phyloP scores from a whole-genome alignment of 2,888 invertebrate species.

The Dicycla oo region DNA sequence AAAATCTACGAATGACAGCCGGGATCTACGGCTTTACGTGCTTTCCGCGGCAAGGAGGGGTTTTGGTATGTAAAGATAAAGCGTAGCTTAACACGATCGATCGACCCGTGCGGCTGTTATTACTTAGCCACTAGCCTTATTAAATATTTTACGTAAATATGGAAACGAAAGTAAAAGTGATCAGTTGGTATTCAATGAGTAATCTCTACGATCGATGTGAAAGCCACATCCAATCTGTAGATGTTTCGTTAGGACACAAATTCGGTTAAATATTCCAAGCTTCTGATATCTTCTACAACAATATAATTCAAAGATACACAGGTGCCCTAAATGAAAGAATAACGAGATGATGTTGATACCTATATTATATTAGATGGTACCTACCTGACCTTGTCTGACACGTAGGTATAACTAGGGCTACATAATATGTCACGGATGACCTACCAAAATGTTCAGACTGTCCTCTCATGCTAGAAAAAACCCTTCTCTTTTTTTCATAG shows the following conservation, averaged over 20 bases:
- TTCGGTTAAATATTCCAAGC: neutral
- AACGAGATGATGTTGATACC: no score
- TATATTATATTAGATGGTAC: no score
- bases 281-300: neutral
- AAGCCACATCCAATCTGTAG: slow-evolving; percentile 13
- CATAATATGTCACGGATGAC: neutral
- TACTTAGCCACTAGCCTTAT: no score
- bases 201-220: slow-evolving; percentile 17
- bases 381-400: neutral
- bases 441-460: neutral
- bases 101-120: no score
- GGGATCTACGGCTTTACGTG: no score
- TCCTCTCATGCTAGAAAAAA: neutral
- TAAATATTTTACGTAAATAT: slow-evolving; percentile 11
- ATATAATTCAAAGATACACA: neutral
- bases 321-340: neutral
- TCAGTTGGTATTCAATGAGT: slow-evolving; percentile 24
- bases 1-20: no score
- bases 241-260: neutral
- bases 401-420: neutral
- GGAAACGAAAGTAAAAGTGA: slow-evolving; percentile 37
- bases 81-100: no score
- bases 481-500: neutral
- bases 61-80: no score
- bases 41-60: no score